A percentile compares a stretch with the other conserved stretches of the same genome.
Conservation (phyloP, 2,113 vertebrate genomes). For the Vicugna pacos region DNA sequence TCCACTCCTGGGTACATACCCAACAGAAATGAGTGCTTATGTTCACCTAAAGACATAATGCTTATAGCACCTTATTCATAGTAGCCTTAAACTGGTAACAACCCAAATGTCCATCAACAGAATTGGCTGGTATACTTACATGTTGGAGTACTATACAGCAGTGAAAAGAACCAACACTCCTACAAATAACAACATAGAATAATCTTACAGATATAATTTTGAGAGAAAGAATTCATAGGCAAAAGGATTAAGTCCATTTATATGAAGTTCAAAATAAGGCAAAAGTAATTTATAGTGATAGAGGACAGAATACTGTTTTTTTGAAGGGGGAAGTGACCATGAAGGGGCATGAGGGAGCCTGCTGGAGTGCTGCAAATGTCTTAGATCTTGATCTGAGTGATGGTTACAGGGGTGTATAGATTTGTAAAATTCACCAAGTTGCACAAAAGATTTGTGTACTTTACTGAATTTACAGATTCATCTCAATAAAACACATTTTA, state of each 20-base stretch:
- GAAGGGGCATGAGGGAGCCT: not conserved
- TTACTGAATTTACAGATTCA: not conserved
- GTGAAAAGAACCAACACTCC: not conserved
- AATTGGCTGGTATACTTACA: not conserved
- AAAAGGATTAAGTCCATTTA: not conserved
- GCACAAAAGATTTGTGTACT: not conserved
- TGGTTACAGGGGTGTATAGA: not conserved
- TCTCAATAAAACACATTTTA: not conserved
- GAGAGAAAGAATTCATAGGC: not conserved
- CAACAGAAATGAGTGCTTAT: not conserved
- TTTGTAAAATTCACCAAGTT: not conserved
- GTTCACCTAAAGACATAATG: not conserved
- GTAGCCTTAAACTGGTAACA: not conserved
- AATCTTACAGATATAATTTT: not conserved
- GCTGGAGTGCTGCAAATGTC: not conserved
- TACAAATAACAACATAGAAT: not conserved
- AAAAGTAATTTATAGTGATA: not conserved
- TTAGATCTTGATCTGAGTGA: not conserved
- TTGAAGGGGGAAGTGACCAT: not conserved
- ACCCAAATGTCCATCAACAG: not conserved
- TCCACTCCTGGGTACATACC: not conserved
- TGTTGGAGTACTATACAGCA: not conserved
- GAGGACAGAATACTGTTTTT: not conserved
- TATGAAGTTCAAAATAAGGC: constrained; percentile 2
- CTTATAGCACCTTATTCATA: not conserved